Evolutionary conservation across 2,888 invertebrate species (phyloP), one percentile per base, ranked within the genome.

Genomic region (Drosophila mimetica): DNA sequence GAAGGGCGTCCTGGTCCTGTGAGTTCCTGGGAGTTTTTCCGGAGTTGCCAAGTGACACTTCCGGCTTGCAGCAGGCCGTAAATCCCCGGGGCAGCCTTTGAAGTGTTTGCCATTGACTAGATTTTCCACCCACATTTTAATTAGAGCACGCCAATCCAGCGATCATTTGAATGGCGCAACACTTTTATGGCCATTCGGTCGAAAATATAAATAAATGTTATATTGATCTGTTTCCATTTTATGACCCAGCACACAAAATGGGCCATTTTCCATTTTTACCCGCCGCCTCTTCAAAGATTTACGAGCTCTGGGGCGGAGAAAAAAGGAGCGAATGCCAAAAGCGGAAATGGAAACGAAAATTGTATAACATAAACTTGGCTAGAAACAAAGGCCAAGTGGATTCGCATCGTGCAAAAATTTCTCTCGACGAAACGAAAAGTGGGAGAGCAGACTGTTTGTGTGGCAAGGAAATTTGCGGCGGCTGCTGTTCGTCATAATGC

Each of bases 121-220:
- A 42, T 58, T 37, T 25, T 36, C 30, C 20, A 42, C 30, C 47
- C 69, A 50, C 61, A 67, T 75, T 77, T 79, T 81, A 81, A 81
- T 81, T 84, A 81, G 77, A 50, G 34, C 39, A 25, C 42, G 47
- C 36, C 47, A 30, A 28, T 36, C 20, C 42, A 57, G 44, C 65
- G 70, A 76, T 78, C 79, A 61, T 51, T 66, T 16, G 53, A 76
- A 76, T 76, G 53, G 64, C 52, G 54, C 44, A 44, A 30, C 52
- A 72, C 51, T 84, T 84, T 84, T 77, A 81, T 77, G 71, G 70
- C 52, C 64, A 60, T 57, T 70, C 59, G 53, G 55, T 60, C 61
- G 52, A 65, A 72, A 53, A 82, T 85, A 76, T 77, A 85, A 77
- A 85, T 85, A 82, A 82, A 81, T 77, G 71, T 74, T 82, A 79